Base-by-base conservation (phyloP, 2,113 vertebrate genomes). In the Lathamus discolor region DNA sequence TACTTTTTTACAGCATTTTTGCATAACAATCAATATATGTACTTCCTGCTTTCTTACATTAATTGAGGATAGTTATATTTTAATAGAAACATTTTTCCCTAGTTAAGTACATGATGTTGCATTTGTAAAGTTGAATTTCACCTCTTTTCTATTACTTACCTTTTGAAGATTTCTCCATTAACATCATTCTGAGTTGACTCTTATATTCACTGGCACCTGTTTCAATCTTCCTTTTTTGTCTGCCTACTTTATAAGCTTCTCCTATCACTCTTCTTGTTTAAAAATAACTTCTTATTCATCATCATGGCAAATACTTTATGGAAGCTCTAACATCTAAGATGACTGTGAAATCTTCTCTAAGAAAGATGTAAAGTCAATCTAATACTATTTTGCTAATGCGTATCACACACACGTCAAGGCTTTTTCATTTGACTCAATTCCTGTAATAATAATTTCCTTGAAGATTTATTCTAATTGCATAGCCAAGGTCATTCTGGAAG, bases 361-460 rank as follows among this genome's bases (percentile, higher is more conserved):
- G 57, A 80, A 83, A 90, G 22, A 51, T 35, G 14, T 66, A 92
- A 90, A 54, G 88, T 92, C 63, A 93, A 55, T 90, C 57, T 62
- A 92, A 93, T 83, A 69, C 24, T 82, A 39, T 82, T 95, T 91
- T 89, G 37, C 27, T 88, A 92, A 86, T 49, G 68, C 0, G 1
- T 81, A 83, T 88, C 83, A 77, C 57, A 46, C 15, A 62, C 48
- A 79, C 1, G 2, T 69, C 49, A 90, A 80, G 39, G 9, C 48
- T 90, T 87, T 91, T 90, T 95, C 44, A 79, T 88, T 92, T 95
- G 66, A 88, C 22, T 88, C 24, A 80, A 77, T 88, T 93, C 19
- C 63, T 92, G 9, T 44, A 92, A 48, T 85, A 91, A 96, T 87
- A 90, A 82, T 92, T 92, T 94, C 75, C 27, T 92, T 83, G 85